Evolutionary conservation across 1,140 invertebrate genomes (phyloP), one percentile per base, ranked within the genome.

Genomic region (Portunus trituberculatus): DNA sequence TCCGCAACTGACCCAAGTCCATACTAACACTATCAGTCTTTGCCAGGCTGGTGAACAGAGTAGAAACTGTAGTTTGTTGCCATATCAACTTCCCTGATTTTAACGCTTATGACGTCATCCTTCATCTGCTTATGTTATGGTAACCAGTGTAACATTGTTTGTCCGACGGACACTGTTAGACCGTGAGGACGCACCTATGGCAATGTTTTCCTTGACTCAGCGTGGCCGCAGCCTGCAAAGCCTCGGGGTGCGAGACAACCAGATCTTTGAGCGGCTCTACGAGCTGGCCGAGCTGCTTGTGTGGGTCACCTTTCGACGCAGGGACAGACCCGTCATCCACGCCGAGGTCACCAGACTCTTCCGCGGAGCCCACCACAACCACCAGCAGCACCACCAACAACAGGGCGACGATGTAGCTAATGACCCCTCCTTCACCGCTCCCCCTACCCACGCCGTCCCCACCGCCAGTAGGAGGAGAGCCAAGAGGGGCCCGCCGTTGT

Each of bases 281-380:
- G 95, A 95, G 12, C 45, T 93, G 46, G 46, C 52, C 28, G 95
- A 93, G 29, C 86, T 93, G 16, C 67, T 95, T 0, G 92, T 95
- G 83, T 95, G 95, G 95, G 46, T 95, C 20, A 87, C 93, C 6
- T 95, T 95, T 25, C 14, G 95, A 12, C 48, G 95, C 16, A 16
- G 95, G 16, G 95, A 95, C 67, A 52, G 91, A 6, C 86, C 83
- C 8, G 91, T 95, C 28, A 89, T 95, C n/a, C 95, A 95, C 67
- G 86, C 84, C 0, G 95, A 95, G 91, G 52, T 95, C 16, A 93
- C 86, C 52, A 52, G 95, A 14, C 95, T 95, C 52, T 95, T 95
- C 95, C 39, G 95, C 59, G 95, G 95, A 8, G 31, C 82, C n/a
- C 46, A 84, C 32, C 67, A 46, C 39, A 32, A 91, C 0, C 59